Evolutionary conservation across 2,888 invertebrate species (phyloP).

Genomic region (Schrankia costaestrigalis): DNA sequence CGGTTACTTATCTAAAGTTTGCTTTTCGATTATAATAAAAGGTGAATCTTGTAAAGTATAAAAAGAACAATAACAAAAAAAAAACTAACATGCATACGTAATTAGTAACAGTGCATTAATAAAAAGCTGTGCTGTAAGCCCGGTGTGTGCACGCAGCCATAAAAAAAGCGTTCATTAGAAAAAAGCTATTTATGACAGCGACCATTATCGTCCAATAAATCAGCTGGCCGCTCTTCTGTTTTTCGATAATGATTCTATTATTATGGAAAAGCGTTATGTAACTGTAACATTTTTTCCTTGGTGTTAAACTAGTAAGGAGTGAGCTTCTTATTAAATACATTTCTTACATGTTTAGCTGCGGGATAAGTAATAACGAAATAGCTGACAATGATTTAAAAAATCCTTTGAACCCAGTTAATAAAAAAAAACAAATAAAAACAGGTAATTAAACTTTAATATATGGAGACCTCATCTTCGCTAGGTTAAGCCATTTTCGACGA

Average conservation of each 20-base stretch:
- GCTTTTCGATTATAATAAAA: conserved; percentile 48
- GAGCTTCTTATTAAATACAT: conserved; percentile 2
- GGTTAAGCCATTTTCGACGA: too few species aligned
- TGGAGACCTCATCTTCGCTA: too few species aligned
- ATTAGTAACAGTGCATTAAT: conserved; percentile 59
- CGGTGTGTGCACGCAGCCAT: conserved; percentile 57
- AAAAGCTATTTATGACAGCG: conserved; percentile 80
- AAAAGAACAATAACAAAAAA: conserved; percentile 14
- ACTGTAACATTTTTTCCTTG: conserved; percentile 74
- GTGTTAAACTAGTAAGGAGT: conserved; percentile 43
- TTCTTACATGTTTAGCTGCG: too few species aligned
- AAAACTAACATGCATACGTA: conserved; percentile 60
- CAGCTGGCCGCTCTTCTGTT: conserved; percentile 81
- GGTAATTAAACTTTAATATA: too few species aligned
- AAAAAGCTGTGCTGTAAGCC: conserved; percentile 54
- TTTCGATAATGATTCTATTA: conserved; percentile 81
- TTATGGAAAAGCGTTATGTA: conserved; percentile 81
- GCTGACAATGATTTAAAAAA: too few species aligned
- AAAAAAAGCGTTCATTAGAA: conserved; percentile 74
- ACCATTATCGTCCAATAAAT: conserved; percentile 80
- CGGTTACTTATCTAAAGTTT: conserved; percentile 22
- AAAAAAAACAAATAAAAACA: too few species aligned
- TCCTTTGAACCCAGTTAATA: too few species aligned
- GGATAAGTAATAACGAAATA: too few species aligned
- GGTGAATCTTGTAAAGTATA: conserved; percentile 45